Percentiles rank a stretch among this genome's conserved stretches.
These are phyloP conservation scores for Lycia hirtaria DNA, from an alignment of 2,888 invertebrate species.

Conservation along the genomic window DNA sequence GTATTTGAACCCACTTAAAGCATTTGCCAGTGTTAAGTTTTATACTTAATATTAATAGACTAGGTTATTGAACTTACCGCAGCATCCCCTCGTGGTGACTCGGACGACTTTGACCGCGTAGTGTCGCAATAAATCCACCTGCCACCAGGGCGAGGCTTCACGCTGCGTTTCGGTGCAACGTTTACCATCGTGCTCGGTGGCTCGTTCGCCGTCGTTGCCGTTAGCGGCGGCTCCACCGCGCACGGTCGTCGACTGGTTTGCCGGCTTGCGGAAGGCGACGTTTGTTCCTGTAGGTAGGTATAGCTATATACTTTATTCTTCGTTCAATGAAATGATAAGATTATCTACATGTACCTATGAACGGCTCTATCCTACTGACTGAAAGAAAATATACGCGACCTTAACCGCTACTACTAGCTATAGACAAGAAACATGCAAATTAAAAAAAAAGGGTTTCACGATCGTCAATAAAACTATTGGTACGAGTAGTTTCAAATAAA, in stretches of 20 bases:
- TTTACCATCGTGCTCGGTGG: conserved; percentile 94
- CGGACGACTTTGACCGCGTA: conserved; percentile 94
- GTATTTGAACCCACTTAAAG: too few relatives aligned
- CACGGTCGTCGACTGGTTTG: conserved; percentile 95
- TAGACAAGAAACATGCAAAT: too few relatives aligned
- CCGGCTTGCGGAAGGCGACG: conserved; percentile 93
- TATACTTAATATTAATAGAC: background rate
- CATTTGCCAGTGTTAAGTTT: too few relatives aligned
- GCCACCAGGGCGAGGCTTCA: conserved; percentile 97
- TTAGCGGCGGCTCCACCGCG: conserved; percentile 92
- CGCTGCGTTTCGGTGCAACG: conserved; percentile 95
- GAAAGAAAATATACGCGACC: too few relatives aligned
- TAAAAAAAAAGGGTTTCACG: too few relatives aligned
- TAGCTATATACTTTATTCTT: too few relatives aligned
- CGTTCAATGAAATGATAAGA: too few relatives aligned
- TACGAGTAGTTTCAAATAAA: too few relatives aligned
- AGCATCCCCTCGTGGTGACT: conserved; percentile 93
- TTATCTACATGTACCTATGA: too few relatives aligned
- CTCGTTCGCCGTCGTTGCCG: conserved; percentile 94
- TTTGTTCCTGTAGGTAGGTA: conserved; percentile 88
- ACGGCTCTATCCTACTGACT: too few relatives aligned
- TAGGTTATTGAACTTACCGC: conserved; percentile 79
- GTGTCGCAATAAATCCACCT: conserved; percentile 93
- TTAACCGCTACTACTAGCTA: too few relatives aligned
- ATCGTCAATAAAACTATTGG: too few relatives aligned